These are phyloP conservation scores for Epizoanthus illoricatus DNA, from an alignment of 92 coral and sea anemone genomes.

Conservation along the genomic window DNA sequence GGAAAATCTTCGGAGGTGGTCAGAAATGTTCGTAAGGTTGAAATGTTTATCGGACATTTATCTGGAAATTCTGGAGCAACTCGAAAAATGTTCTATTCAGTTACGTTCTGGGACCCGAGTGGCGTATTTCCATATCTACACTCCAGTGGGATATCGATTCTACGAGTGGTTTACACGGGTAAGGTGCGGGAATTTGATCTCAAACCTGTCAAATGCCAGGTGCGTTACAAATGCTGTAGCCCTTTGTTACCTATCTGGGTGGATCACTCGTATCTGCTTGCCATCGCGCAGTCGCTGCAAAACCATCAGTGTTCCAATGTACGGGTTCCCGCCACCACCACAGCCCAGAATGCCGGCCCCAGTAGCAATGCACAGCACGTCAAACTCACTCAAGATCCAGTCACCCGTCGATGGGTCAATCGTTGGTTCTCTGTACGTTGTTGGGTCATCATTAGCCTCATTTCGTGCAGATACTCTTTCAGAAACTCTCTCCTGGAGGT, in stretches of 20 bases:
- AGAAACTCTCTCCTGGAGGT: neutral
- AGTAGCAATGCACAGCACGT: constrained; percentile 81
- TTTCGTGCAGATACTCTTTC: neutral
- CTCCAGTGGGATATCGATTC: no score
- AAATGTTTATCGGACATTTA: no score
- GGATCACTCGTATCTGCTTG: constrained; percentile 77
- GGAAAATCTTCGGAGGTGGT: no score
- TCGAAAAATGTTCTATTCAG: no score
- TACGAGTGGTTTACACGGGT: no score
- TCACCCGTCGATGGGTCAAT: constrained; percentile 80
- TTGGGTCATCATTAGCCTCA: constrained; percentile 25
- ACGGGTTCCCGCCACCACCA: constrained; percentile 96
- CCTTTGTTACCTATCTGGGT: constrained; percentile 78
- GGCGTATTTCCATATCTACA: no score
- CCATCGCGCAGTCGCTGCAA: constrained; percentile 53
- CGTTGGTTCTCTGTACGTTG: constrained; percentile 48
- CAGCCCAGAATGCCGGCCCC: constrained; percentile 98
- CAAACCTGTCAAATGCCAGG: no score
- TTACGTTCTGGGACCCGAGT: no score
- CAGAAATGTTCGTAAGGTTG: no score
- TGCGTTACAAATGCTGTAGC: no score
- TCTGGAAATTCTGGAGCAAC: no score
- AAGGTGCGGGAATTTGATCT: no score
- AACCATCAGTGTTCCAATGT: constrained; percentile 69
- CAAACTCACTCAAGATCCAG: constrained; percentile 84